A percentile compares a stretch with the other conserved stretches of the same genome.
phyloP scores from a whole-genome alignment of 2,797 vertebrate species.

The Eremophila alpestris region DNA sequence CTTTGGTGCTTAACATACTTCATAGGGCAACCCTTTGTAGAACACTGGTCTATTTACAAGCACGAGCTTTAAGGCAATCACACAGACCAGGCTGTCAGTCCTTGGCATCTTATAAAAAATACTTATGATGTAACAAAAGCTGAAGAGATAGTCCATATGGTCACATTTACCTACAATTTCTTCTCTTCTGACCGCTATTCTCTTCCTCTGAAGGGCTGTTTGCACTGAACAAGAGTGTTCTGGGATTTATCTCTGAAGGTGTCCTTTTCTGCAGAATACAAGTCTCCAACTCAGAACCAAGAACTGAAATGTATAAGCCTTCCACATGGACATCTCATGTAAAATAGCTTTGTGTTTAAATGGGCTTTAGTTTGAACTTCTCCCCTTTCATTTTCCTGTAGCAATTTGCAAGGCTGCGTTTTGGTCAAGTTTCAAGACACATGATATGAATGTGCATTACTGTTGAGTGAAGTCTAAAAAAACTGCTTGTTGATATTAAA shows the following conservation, averaged over 20 bases:
- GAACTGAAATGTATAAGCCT: neutral
- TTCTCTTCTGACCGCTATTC: neutral
- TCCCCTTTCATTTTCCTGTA: neutral
- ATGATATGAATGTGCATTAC: neutral
- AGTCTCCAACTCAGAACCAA: neutral
- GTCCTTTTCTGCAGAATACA: neutral
- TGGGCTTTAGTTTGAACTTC: constrained; percentile 21
- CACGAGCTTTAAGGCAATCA: neutral
- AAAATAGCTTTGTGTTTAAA: constrained; percentile 53
- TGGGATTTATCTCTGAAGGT: neutral
- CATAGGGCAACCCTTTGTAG: neutral
- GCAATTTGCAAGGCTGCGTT: neutral
- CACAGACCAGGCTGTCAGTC: neutral
- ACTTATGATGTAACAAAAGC: neutral
- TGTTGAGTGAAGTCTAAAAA: constrained; percentile 15
- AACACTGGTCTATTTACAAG: neutral
- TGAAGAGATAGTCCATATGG: neutral
- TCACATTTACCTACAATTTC: neutral
- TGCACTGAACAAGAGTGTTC: neutral
- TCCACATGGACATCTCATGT: neutral
- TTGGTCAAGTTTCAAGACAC: constrained; percentile 11
- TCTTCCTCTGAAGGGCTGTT: constrained; percentile 6
- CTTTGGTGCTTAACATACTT: neutral
- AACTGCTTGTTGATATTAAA: constrained; percentile 1
- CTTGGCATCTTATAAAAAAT: neutral